These are phyloP conservation scores for Mesoligia furuncula DNA, from an alignment of 2,888 invertebrate species.

Conservation along the genomic window DNA sequence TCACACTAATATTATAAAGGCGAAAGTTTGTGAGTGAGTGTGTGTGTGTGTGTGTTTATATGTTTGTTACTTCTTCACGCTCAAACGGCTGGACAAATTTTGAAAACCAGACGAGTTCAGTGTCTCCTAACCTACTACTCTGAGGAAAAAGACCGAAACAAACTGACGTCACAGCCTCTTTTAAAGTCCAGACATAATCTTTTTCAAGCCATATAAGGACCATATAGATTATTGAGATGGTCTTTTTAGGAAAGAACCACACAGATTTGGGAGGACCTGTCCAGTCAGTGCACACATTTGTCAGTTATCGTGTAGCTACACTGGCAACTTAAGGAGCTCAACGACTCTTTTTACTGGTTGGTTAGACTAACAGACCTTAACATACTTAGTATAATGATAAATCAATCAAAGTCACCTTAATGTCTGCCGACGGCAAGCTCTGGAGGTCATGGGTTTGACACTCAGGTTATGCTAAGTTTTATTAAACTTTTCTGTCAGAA, in stretches of 20 bases:
- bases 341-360: background rate
- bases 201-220: background rate
- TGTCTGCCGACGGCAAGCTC: background rate
- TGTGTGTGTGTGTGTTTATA: no score
- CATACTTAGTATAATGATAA: constrained; percentile 23
- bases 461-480: background rate
- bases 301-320: background rate
- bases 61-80: no score
- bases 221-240: background rate
- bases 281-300: background rate
- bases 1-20: no score
- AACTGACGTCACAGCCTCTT: background rate
- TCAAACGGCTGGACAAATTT: no score
- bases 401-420: constrained; percentile 25
- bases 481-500: background rate
- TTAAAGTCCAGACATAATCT: background rate
- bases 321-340: background rate
- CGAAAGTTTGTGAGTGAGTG: no score
- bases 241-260: background rate
- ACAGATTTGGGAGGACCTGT: background rate
- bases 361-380: constrained; percentile 22
- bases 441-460: background rate
- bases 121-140: background rate
- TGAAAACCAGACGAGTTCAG: background rate
- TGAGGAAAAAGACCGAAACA: background rate